Evolutionary conservation across 2,797 vertebrate species (phyloP).

Genomic region (Channallabes apus): DNA sequence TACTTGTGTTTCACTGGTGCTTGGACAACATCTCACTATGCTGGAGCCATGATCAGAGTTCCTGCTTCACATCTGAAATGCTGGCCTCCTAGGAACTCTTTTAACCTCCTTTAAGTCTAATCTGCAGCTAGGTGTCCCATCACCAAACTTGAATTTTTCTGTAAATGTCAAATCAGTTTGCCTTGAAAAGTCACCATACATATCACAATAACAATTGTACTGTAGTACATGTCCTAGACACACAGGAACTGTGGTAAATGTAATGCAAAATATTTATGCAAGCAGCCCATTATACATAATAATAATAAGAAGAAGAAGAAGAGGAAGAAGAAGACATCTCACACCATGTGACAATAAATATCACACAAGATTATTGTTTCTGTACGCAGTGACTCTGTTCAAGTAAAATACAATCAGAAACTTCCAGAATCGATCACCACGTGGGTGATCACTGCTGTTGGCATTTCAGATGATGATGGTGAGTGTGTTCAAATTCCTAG

Average conservation of each 20-base stretch:
- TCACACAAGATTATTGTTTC: not conserved
- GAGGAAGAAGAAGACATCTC: not conserved
- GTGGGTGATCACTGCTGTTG: conserved; percentile 84
- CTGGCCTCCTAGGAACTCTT: no score
- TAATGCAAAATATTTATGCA: not conserved
- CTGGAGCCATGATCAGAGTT: no score
- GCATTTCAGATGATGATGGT: conserved; percentile 72
- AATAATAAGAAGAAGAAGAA: no score
- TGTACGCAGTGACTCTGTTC: not conserved
- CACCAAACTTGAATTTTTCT: no score
- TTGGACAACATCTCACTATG: no score
- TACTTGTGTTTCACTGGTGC: no score
- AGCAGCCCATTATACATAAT: not conserved
- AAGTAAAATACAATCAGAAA: accelerated
- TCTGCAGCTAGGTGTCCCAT: no score
- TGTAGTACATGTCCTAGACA: not conserved
- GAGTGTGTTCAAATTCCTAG: conserved; percentile 27
- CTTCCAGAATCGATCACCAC: conserved; percentile 84
- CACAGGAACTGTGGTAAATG: not conserved
- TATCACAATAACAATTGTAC: not conserved
- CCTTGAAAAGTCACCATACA: not conserved
- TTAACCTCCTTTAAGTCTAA: no score
- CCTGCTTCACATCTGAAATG: no score
- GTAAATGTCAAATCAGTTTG: not conserved
- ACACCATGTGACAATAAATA: not conserved